Evolutionary conservation across 92 coral and sea anemone species (phyloP).

Genomic region (Metridium senile): DNA sequence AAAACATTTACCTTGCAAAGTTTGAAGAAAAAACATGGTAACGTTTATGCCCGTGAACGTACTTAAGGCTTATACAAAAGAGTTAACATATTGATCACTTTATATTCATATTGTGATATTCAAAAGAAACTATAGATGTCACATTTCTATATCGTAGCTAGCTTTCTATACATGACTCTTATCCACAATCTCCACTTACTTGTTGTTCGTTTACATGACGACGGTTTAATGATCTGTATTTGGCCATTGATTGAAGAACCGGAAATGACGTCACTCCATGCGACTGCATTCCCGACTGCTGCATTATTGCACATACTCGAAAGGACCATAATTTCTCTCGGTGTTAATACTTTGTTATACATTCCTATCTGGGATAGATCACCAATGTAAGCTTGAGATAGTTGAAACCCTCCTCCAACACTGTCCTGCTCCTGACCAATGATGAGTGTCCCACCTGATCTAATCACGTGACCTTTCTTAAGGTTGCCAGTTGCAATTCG

Average conservation of each 20-base stretch:
- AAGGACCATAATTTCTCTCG: not conserved
- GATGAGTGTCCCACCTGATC: constrained; percentile 14
- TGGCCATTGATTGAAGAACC: not conserved
- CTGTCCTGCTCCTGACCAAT: constrained; percentile 15
- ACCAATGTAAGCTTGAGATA: constrained; percentile 4
- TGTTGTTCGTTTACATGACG: constrained; percentile 3
- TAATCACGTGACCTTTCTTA: constrained; percentile 18
- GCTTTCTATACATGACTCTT: no score
- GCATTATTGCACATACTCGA: not conserved
- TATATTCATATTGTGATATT: no score
- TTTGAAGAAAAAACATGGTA: no score
- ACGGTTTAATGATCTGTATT: constrained; percentile 2
- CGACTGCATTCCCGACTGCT: not conserved
- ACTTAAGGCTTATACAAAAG: no score
- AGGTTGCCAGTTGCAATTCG: not conserved
- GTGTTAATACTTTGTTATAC: constrained; percentile 8
- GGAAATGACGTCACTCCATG: constrained; percentile 21
- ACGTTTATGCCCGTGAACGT: no score
- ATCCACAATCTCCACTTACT: no score
- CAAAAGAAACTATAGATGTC: no score
- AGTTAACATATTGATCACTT: no score
- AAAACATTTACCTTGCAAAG: no score
- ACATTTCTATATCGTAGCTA: no score
- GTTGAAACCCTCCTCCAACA: constrained; percentile 17
- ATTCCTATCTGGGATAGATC: constrained; percentile 2